Percentiles rank a stretch among this genome's conserved stretches.
phyloP scores from a whole-genome alignment of 2,113 vertebrate genomes.

The Oxygymnocypris stewartii region DNA sequence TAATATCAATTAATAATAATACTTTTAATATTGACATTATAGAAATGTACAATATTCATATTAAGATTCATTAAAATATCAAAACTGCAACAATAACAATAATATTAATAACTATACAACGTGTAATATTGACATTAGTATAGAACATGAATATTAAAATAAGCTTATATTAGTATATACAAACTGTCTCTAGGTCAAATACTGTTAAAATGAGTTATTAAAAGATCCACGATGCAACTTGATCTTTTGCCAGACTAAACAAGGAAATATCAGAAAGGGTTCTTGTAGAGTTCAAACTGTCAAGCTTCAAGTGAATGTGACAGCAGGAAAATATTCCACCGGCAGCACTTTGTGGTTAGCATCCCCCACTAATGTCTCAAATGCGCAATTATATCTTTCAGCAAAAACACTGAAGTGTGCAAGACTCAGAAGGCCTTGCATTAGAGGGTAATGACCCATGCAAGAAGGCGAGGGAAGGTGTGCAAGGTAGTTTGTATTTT shows the following conservation, averaged over 20 bases:
- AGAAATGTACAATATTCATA: too few relatives aligned
- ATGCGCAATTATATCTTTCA: conserved; percentile 45
- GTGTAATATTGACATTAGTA: too few relatives aligned
- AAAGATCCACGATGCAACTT: background rate
- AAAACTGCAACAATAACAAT: too few relatives aligned
- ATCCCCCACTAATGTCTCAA: conserved; percentile 26
- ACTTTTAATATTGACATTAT: too few relatives aligned
- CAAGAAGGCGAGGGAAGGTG: conserved; percentile 32
- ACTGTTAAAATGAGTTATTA: background rate
- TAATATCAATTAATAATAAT: too few relatives aligned
- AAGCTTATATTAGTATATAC: too few relatives aligned
- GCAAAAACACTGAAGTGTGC: conserved; percentile 41
- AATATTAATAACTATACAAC: too few relatives aligned
- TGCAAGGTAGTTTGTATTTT: conserved; percentile 26
- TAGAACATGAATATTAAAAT: too few relatives aligned
- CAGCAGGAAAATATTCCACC: conserved; percentile 32
- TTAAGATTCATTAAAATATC: too few relatives aligned
- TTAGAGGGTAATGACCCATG: conserved; percentile 43
- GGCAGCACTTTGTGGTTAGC: conserved; percentile 27
- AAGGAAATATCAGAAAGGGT: background rate
- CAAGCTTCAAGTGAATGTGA: conserved; percentile 27
- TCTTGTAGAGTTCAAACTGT: conserved; percentile 1
- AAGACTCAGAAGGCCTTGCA: conserved; percentile 29
- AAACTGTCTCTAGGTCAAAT: background rate
- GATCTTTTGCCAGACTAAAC: background rate